Percentiles rank a stretch among this genome's conserved stretches.
Evolutionary conservation across 1,140 invertebrate genomes (phyloP).

Genomic region (Drosophila nebulosa): DNA sequence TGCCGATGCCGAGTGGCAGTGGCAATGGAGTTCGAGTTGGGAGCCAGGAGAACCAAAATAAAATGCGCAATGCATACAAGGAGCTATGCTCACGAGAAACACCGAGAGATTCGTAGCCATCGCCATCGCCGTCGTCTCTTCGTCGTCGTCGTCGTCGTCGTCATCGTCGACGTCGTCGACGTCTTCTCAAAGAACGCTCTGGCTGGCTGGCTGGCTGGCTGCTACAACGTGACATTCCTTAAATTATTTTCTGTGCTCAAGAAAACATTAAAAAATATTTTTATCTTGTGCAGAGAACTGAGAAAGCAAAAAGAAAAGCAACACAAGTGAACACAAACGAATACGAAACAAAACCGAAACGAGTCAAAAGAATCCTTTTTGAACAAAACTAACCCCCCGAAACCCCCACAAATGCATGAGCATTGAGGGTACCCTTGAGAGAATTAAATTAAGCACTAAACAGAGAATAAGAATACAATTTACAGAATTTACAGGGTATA

Average conservation of each 20-base stretch:
- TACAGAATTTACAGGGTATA: neutral
- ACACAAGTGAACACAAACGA: neutral
- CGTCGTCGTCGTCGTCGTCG: neutral
- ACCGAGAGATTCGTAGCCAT: conserved; percentile 1
- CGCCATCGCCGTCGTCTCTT: too few relatives aligned
- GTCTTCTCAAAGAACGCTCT: conserved; percentile 22
- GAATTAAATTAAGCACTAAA: neutral
- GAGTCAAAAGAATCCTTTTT: conserved; percentile 54
- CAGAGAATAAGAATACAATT: too few relatives aligned
- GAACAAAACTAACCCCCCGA: conserved; percentile 41
- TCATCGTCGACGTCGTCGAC: neutral
- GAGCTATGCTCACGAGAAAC: conserved; percentile 35
- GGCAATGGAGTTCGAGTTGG: neutral
- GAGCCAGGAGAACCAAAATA: conserved; percentile 58
- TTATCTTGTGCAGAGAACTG: conserved; percentile 58
- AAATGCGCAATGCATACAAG: conserved; percentile 68
- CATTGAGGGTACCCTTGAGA: conserved; percentile 8
- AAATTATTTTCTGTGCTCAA: conserved; percentile 74
- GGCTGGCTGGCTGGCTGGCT: too few relatives aligned
- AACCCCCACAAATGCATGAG: conserved; percentile 10
- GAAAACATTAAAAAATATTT: conserved; percentile 80
- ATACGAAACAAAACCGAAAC: neutral
- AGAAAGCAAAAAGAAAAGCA: conserved; percentile 3
- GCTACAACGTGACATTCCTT: conserved; percentile 73
- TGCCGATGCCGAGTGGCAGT: too few relatives aligned